phyloP scores from a whole-genome alignment of 2,113 vertebrate genomes.

The Actenoides hombroni region DNA sequence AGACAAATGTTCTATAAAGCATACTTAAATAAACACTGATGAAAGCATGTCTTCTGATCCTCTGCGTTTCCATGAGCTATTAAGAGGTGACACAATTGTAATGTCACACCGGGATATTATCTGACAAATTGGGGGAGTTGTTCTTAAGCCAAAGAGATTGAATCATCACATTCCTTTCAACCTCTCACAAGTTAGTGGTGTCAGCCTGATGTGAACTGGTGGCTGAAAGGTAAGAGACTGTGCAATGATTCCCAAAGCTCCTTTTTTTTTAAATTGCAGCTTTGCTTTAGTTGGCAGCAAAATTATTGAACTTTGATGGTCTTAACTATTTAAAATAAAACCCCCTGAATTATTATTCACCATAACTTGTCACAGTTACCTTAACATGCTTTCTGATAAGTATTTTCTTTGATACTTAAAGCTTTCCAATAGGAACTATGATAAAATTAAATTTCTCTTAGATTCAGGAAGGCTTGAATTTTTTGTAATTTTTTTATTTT shows the following conservation, averaged over 20 bases:
- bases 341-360: not conserved
- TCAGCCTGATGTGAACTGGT: conserved; percentile 27
- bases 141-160: conserved; percentile 20
- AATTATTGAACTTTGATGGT: not conserved
- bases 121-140: not conserved
- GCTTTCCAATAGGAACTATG: not conserved
- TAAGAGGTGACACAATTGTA: conserved; percentile 45
- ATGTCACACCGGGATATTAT: conserved; percentile 28
- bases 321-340: not conserved
- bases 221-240: not conserved
- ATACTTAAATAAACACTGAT: not conserved
- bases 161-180: conserved; percentile 56
- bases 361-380: not conserved
- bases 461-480: not conserved
- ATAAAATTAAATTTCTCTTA: not conserved
- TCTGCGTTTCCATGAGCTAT: conserved; percentile 27
- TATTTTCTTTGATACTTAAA: not conserved
- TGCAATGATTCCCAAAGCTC: not conserved
- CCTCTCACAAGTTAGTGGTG: not conserved
- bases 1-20: not conserved
- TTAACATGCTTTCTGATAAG: not conserved
- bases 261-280: not conserved
- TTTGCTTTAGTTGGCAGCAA: not conserved
- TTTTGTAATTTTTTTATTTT: not conserved
- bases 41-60: conserved; percentile 14